These are phyloP conservation scores for Karalla daura DNA, from an alignment of 2,797 vertebrate genomes.

Conservation along the genomic window DNA sequence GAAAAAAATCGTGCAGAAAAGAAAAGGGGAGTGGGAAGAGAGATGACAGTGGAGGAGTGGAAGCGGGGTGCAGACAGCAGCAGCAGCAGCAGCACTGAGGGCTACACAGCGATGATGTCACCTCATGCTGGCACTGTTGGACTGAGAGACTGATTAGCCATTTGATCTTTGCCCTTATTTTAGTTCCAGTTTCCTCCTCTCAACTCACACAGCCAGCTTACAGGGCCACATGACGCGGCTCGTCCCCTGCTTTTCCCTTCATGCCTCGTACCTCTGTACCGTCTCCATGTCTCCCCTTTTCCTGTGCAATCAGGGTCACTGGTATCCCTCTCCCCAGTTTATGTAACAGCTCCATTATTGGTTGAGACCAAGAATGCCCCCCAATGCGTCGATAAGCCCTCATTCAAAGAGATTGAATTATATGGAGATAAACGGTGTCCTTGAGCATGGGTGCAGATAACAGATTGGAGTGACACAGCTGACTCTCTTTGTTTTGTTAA, in stretches of 20 bases:
- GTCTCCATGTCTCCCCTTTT: conserved; percentile 48
- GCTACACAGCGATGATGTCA: conserved; percentile 77
- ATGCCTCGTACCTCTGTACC: conserved; percentile 53
- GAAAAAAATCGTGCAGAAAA: conserved; percentile 6
- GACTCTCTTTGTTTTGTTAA: conserved; percentile 88
- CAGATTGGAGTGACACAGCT: conserved; percentile 86
- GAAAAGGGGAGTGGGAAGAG: conserved; percentile 12
- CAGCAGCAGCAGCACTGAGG: conserved; percentile 47
- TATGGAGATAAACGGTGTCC: conserved; percentile 85
- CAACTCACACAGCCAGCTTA: conserved; percentile 41
- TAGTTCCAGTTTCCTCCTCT: conserved; percentile 57
- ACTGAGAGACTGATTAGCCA: conserved; percentile 65
- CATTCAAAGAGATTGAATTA: conserved; percentile 85
- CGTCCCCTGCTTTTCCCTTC: conserved; percentile 34
- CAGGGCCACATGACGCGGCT: conserved; percentile 51
- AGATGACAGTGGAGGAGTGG: conserved; percentile 17
- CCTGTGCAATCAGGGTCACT: conserved; percentile 47
- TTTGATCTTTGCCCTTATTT: conserved; percentile 76
- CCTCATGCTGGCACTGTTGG: conserved; percentile 62
- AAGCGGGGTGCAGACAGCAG: conserved; percentile 43
- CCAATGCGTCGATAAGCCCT: conserved; percentile 79
- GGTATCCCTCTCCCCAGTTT: conserved; percentile 75
- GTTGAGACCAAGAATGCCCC: conserved; percentile 73
- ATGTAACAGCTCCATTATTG: conserved; percentile 78
- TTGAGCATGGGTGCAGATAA: conserved; percentile 86